phyloP scores from a whole-genome alignment of 92 coral and sea anemone genomes.

The Muricea muricata region DNA sequence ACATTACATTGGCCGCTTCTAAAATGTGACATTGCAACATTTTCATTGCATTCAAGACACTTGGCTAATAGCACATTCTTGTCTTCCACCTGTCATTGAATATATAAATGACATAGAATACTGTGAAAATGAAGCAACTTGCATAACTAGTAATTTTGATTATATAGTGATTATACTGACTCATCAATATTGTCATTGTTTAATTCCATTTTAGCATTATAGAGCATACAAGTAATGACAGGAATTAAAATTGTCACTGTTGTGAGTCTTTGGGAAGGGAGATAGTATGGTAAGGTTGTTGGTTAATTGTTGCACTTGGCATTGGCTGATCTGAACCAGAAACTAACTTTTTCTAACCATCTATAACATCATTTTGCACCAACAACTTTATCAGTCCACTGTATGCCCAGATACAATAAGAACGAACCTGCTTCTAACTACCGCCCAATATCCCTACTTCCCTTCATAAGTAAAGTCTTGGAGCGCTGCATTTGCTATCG shows the following conservation, averaged over 20 bases:
- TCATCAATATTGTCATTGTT: not conserved
- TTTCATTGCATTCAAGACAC: slow-evolving; percentile 6
- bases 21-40: slow-evolving; percentile 11
- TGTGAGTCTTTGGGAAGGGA: too few species aligned
- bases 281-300: not conserved
- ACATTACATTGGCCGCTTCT: slow-evolving; percentile 4
- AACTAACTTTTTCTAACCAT: too few species aligned
- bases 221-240: not conserved
- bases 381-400: too few species aligned
- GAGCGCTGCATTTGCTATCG: too few species aligned
- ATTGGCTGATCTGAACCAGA: too few species aligned
- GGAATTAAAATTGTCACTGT: not conserved
- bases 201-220: not conserved
- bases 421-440: too few species aligned
- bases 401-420: too few species aligned
- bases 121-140: not conserved
- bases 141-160: not conserved
- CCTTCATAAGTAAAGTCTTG: too few species aligned
- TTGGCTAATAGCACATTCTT: slow-evolving; percentile 2
- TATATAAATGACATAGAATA: not conserved
- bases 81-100: not conserved
- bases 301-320: too few species aligned
- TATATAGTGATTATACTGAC: not conserved
- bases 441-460: too few species aligned
- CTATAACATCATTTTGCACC: too few species aligned